Percentiles rank a stretch among this genome's conserved stretches.
Conservation (phyloP, 2,113 vertebrate genomes). For the Chionis minor region DNA sequence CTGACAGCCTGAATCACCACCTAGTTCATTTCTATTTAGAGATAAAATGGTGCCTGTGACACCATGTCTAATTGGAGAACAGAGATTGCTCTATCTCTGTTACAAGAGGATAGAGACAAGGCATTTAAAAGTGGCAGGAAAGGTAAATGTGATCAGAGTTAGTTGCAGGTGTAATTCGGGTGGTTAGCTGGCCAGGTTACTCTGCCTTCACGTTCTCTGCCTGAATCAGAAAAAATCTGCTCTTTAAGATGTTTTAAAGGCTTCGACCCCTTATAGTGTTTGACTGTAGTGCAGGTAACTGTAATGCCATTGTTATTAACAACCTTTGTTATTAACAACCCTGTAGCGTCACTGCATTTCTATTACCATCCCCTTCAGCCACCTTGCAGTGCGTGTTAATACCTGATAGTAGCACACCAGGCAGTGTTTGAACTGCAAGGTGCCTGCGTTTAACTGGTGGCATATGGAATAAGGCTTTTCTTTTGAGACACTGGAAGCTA, state of each 20-base stretch:
- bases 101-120: not conserved
- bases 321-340: not conserved
- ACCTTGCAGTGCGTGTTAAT: not conserved
- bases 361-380: not conserved
- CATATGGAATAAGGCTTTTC: not conserved
- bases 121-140: not conserved
- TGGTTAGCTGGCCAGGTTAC: not conserved
- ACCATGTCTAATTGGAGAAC: not conserved
- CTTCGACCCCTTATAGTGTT: not conserved
- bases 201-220: not conserved
- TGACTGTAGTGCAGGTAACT: not conserved
- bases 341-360: not conserved
- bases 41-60: not conserved
- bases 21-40: not conserved
- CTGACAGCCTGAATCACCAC: not conserved
- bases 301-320: not conserved
- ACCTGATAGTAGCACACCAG: not conserved
- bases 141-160: not conserved
- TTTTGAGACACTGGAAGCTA: not conserved
- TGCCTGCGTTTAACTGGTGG: not conserved
- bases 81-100: accelerated
- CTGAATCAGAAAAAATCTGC: not conserved
- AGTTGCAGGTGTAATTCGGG: not conserved
- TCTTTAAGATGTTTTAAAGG: not conserved
- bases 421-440: not conserved